These are phyloP conservation scores for Rhyacichthys aspro DNA, from an alignment of 2,797 vertebrate genomes.

Conservation along the genomic window DNA sequence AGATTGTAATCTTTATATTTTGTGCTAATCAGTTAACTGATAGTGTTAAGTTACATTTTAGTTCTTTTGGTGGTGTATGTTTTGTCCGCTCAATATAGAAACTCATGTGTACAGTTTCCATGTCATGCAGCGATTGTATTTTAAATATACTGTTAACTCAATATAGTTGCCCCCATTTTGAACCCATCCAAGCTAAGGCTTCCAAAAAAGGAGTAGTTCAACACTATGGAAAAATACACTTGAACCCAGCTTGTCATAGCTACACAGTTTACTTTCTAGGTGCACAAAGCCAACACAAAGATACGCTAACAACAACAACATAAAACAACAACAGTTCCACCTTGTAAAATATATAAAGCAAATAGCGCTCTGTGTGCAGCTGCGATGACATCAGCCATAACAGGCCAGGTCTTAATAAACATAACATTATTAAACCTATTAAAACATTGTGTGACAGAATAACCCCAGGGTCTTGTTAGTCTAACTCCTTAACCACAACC, in stretches of 20 bases:
- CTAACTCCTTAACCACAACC: conserved; percentile 3
- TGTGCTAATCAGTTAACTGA: too few species aligned
- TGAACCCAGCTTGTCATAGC: background rate
- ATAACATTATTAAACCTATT: conserved; percentile 14
- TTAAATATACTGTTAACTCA: too few species aligned
- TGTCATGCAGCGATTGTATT: too few species aligned
- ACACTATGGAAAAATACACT: conserved; percentile 4
- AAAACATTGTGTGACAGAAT: conserved; percentile 6
- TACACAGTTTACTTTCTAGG: background rate
- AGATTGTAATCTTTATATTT: too few species aligned
- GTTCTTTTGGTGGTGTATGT: too few species aligned
- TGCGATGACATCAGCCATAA: conserved; percentile 8
- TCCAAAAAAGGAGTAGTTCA: background rate
- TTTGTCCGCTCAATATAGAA: too few species aligned
- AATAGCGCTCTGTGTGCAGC: conserved; percentile 5
- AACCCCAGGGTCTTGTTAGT: conserved; percentile 10
- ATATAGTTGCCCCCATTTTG: background rate
- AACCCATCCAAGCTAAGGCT: background rate
- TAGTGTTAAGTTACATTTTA: too few species aligned
- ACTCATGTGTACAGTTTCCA: too few species aligned
- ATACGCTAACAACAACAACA: conserved; percentile 3
- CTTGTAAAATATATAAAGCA: conserved; percentile 3
- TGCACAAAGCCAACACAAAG: background rate
- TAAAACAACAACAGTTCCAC: background rate
- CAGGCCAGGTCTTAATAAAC: conserved; percentile 15